A percentile compares a stretch with the other conserved stretches of the same genome.
These are phyloP conservation scores for Atrichornis clamosus DNA, from an alignment of 2,113 vertebrate genomes.

Conservation along the genomic window DNA sequence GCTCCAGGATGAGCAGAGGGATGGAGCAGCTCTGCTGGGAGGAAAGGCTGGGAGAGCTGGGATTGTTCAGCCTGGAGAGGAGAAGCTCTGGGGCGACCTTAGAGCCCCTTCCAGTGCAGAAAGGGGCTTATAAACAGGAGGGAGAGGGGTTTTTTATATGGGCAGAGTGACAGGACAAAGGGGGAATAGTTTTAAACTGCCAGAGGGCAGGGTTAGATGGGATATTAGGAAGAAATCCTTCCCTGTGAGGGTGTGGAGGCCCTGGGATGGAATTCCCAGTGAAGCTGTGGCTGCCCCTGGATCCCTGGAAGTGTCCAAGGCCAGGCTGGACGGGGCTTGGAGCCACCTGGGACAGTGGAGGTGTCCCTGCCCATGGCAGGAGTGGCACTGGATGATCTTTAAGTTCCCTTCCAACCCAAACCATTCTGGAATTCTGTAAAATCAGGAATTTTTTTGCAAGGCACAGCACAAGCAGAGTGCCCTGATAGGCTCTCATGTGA, in stretches of 20 bases:
- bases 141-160: too few species aligned
- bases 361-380: background rate
- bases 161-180: too few species aligned
- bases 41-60: background rate
- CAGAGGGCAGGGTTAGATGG: background rate
- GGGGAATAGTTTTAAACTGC: background rate
- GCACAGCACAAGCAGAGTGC: background rate
- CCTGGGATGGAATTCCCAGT: background rate
- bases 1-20: background rate
- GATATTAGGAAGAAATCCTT: background rate
- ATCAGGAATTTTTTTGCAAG: background rate
- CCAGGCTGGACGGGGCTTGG: background rate
- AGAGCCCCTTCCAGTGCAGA: background rate
- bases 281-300: background rate
- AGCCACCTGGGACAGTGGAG: background rate
- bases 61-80: background rate
- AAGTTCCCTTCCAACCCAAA: background rate
- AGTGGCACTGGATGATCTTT: fast-evolving
- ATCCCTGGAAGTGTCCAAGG: background rate
- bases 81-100: background rate
- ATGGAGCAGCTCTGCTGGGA: background rate
- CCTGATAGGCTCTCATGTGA: background rate
- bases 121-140: too few species aligned
- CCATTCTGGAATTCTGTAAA: background rate
- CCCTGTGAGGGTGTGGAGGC: background rate